Conservation (phyloP, 2,888 invertebrate species). For the Diarsia brunnea region DNA sequence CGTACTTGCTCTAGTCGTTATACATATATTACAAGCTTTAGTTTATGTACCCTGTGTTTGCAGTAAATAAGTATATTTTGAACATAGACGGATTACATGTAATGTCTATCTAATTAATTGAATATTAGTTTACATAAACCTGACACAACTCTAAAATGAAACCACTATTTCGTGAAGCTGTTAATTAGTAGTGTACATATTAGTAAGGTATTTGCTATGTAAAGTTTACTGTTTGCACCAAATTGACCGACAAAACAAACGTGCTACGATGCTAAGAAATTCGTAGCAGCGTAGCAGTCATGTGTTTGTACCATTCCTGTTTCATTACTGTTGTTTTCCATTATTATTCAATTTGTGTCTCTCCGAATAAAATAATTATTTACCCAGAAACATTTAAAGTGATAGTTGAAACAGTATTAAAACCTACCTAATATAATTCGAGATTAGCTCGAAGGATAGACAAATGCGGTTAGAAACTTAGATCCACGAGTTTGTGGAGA, state of each 20-base stretch:
- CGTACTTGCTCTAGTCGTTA: constrained; percentile 46
- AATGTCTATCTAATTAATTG: background rate
- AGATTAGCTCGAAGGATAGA: constrained; percentile 47
- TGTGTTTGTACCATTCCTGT: background rate
- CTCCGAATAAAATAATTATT: background rate
- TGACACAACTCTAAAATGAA: background rate
- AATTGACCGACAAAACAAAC: background rate
- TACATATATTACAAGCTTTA: constrained; percentile 34
- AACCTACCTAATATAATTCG: constrained; percentile 42
- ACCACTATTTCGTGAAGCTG: background rate
- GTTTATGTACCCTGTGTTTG: constrained; percentile 20
- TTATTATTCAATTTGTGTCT: background rate
- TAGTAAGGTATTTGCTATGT: background rate
- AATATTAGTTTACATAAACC: background rate
- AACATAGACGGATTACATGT: background rate
- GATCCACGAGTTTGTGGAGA: constrained; percentile 39
- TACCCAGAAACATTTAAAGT: constrained; percentile 19
- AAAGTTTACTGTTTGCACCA: background rate
- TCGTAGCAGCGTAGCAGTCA: constrained; percentile 8
- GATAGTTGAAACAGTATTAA: constrained; percentile 23
- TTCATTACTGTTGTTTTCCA: background rate
- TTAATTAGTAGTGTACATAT: background rate
- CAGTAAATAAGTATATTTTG: constrained; percentile 6
- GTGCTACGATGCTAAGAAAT: background rate
- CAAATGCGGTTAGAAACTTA: constrained; percentile 45